Conservation (phyloP, 2,888 invertebrate species). For the Dicyrtomina minuta region DNA sequence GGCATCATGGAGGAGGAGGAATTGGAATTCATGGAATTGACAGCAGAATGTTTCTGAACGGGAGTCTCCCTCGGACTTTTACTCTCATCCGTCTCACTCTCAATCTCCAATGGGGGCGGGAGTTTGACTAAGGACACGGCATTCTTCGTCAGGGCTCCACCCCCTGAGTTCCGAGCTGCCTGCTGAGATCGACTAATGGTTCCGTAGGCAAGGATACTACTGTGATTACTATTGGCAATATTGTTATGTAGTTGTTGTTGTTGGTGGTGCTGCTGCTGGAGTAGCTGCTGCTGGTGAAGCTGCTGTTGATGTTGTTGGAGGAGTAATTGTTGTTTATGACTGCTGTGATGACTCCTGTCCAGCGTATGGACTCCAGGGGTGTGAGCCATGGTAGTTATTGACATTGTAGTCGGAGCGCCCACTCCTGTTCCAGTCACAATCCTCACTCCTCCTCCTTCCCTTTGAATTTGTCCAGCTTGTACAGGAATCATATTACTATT, state of each 20-base stretch:
- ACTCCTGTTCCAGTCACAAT: conserved; percentile 17
- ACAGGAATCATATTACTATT: neutral
- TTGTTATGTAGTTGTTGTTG: conserved; percentile 7
- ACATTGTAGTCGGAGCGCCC: neutral
- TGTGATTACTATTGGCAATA: neutral
- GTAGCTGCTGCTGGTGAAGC: neutral
- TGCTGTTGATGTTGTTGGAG: conserved; percentile 1
- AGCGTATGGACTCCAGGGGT: neutral
- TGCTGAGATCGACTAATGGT: conserved; percentile 42
- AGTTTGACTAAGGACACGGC: conserved; percentile 76
- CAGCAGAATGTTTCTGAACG: conserved; percentile 63
- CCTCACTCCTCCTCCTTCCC: neutral
- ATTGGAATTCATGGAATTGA: too few species aligned
- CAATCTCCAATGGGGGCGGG: conserved; percentile 71
- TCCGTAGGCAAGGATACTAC: conserved; percentile 41
- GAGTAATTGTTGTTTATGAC: conserved; percentile 1
- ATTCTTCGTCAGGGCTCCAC: conserved; percentile 63
- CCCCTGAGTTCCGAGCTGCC: conserved; percentile 36
- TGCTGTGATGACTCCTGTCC: neutral
- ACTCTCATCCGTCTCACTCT: conserved; percentile 52
- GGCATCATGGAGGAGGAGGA: too few species aligned
- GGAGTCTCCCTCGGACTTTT: conserved; percentile 56
- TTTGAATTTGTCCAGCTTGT: neutral
- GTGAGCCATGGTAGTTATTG: neutral
- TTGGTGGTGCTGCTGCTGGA: neutral